Evolutionary conservation across 2,888 invertebrate species (phyloP).

Genomic region (Coelinius sp.): DNA sequence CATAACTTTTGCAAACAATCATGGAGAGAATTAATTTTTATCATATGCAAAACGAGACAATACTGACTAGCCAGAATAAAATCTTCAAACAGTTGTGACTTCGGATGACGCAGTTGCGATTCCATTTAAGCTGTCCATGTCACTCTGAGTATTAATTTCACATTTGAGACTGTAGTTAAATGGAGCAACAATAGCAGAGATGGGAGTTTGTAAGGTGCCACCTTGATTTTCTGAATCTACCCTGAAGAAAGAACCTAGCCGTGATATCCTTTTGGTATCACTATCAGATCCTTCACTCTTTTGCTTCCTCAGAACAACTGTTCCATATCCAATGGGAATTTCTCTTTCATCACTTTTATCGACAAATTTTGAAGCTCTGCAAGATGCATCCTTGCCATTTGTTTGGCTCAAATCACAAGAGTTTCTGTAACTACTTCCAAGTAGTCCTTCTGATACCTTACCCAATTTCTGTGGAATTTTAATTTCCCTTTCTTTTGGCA

Average conservation of each 20-base stretch:
- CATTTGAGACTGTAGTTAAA: slow-evolving; percentile 70
- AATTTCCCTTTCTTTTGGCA: slow-evolving; percentile 53
- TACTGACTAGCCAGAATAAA: slow-evolving; percentile 57
- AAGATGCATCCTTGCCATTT: slow-evolving; percentile 54
- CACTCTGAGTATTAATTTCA: slow-evolving; percentile 46
- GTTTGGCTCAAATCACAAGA: slow-evolving; percentile 64
- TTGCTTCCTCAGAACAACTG: slow-evolving; percentile 55
- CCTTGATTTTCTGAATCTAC: slow-evolving; percentile 64
- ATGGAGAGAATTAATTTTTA: background rate
- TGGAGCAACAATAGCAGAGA: slow-evolving; percentile 71
- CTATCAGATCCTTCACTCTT: slow-evolving; percentile 54
- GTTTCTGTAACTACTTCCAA: slow-evolving; percentile 57
- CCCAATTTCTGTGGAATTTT: slow-evolving; percentile 32
- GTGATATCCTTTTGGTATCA: slow-evolving; percentile 70
- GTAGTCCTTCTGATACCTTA: slow-evolving; percentile 39
- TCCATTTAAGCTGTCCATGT: slow-evolving; percentile 42
- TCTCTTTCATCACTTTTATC: slow-evolving; percentile 46
- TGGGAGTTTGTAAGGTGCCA: slow-evolving; percentile 49
- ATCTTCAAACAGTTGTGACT: slow-evolving; percentile 64
- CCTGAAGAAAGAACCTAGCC: slow-evolving; percentile 72
- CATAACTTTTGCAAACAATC: background rate
- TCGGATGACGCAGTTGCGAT: slow-evolving; percentile 61
- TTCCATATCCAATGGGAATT: slow-evolving; percentile 41
- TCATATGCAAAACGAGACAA: background rate
- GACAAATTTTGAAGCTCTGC: slow-evolving; percentile 60